Evolutionary conservation across 23 tunicate species (phyloP), one percentile per base, ranked within the genome.

Genomic region (Phallusia fumigata): DNA sequence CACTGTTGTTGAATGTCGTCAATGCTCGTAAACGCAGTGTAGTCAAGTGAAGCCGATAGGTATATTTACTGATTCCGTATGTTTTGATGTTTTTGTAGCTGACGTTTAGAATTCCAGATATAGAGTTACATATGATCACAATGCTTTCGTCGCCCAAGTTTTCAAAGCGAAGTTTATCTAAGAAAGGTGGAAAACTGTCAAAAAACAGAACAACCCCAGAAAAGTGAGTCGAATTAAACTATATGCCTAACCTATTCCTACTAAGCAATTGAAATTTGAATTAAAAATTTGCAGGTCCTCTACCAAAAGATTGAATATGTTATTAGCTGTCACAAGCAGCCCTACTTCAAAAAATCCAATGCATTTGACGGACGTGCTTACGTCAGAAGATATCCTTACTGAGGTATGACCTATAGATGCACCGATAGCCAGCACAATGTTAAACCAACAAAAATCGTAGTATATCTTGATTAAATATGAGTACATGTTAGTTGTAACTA

Each of bases 381-480:
- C 84, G 52, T 65, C 84, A 34, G 84, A 81, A 19, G 84, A 81
- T 35, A 34, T 81, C 8, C 33, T 81, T 34, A 65, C 15, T 35
- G 84, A 81, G 76, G 84, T 69, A 65, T 5, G 47, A 40, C 47
- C 5, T 40, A n/a, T 40, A 40, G 5, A 3, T 40, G 47, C 47
- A 40, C 10, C 8, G 47, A 40, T 40, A 40, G 47, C 47, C 47
- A 10, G 47, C 8, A 40, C 8, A 40, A 40, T n/a, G 47, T 10
- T 10, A 40, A 40, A 40, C 10, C 47, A 40, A 10, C 8, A 3
- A 3, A 3, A 40, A 40, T 40, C 10, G 47, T 40, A 3, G 47
- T 40, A 5, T 40, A 40, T 40, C 47, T 40, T 40, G 47, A n/a
- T n/a, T n/a, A n/a, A n/a, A n/a, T n/a, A n/a, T n/a, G n/a, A n/a